Base-by-base conservation (phyloP, 2,113 vertebrate genomes). In the Mirounga angustirostris region DNA sequence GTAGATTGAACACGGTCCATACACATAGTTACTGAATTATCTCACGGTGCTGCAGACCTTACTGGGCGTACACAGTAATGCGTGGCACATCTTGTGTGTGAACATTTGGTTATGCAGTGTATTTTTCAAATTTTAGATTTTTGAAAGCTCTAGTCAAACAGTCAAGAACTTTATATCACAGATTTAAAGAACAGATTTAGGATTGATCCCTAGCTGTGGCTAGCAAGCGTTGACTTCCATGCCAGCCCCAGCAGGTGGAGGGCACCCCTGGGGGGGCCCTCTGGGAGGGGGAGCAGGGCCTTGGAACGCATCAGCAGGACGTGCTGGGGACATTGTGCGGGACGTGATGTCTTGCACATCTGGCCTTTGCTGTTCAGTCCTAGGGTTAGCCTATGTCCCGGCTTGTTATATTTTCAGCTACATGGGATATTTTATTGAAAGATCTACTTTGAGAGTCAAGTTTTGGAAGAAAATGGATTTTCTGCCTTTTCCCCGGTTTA, bases 101-200 rank as follows among this genome's bases (percentile, higher is more conserved):
- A 73, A 16, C 6, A 2, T 0, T 40, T 36, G n/a, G n/a, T 28
- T 9, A 0, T 7, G 18, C 16, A 26, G 9, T 58, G 0, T 26
- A 11, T 74, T 30, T 10, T 89, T 52, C 9, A 46, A 46, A 36
- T n/a, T 58, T 74, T 56, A 74, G 10, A 9, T 36, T 82, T 85
- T 67, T 54, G 15, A 82, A 58, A 89, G 26, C 50, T 59, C 15
- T 15, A 61, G 28, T 33, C 43, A 54, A 56, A 28, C 24, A 90
- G 43, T 78, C 11, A 91, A 58, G 28, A 73, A 46, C 3, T 93
- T 79, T 22, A 16, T 46, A 9, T 24, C 4, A 14, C 36, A 43
- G 7, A 28, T 76, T 85, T 61, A 26, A 50, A 69, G 50, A 30
- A 21, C 28, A 33, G 8, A 24, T 73, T 10, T 52, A 5, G 24